A percentile compares a stretch with the other conserved stretches of the same genome.
Conservation (phyloP, 2,888 invertebrate genomes). For the Stenchaetothrips biformis region DNA sequence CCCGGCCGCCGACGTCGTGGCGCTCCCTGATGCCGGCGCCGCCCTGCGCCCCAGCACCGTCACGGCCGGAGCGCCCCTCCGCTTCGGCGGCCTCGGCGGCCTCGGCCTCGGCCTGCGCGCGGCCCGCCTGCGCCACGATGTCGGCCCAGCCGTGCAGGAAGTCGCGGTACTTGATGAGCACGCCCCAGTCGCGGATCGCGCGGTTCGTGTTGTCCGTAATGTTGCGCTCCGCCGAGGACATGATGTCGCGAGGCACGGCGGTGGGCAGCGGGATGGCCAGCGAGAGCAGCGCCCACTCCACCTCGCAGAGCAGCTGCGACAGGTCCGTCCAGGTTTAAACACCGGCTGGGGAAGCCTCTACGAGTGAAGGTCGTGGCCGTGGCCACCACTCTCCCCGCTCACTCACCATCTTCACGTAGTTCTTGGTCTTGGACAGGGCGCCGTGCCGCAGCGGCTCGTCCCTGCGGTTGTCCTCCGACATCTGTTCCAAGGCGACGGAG, state of each 20-base stretch:
- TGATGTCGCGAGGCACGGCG: conserved; percentile 42
- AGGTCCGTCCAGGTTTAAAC: background rate
- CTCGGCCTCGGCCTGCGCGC: background rate
- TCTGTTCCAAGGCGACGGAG: conserved; percentile 35
- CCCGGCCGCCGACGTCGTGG: background rate
- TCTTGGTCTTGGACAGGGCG: conserved; percentile 15
- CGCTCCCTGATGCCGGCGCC: background rate
- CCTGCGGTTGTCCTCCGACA: conserved; percentile 29
- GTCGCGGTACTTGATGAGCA: conserved; percentile 45
- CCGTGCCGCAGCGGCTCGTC: background rate
- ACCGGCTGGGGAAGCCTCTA: conserved; percentile 19
- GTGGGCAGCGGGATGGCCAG: conserved; percentile 41
- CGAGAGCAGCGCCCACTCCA: conserved; percentile 41
- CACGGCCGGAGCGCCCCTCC: background rate
- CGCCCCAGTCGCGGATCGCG: conserved; percentile 46
- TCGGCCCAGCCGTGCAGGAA: conserved; percentile 45
- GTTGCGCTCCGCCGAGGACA: conserved; percentile 43
- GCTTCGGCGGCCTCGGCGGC: too few species aligned
- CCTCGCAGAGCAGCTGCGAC: conserved; percentile 35
- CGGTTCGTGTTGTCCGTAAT: conserved; percentile 44
- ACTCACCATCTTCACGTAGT: conserved; percentile 1
- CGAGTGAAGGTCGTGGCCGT: conserved; percentile 26
- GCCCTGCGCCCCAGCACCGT: background rate
- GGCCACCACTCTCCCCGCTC: conserved; percentile 29
- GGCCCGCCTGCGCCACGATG: background rate